Conservation (phyloP, 2,113 vertebrate genomes). For the Todiramphus chloris region DNA sequence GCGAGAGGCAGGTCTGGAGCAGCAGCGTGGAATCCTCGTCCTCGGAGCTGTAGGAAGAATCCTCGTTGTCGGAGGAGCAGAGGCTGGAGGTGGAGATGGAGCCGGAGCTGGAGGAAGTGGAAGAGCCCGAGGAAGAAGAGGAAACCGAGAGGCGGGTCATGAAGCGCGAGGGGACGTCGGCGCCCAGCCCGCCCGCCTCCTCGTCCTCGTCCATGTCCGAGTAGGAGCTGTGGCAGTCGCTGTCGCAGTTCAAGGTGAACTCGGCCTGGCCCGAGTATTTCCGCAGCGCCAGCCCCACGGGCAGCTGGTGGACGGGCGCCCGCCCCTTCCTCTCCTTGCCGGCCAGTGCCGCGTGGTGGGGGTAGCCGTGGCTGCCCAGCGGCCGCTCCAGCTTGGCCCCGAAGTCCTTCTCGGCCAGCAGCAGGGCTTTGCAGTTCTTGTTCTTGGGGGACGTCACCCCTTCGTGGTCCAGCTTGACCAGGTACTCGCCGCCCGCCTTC, state of each 20-base stretch:
- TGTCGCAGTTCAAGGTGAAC: constrained; percentile 86
- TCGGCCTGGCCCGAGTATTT: constrained; percentile 82
- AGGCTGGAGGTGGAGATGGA: constrained; percentile 93
- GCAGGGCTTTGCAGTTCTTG: constrained; percentile 91
- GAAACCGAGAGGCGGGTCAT: constrained; percentile 90
- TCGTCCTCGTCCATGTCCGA: constrained; percentile 91
- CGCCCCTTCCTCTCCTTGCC: constrained; percentile 89
- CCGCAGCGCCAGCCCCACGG: constrained; percentile 84
- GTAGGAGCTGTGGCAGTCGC: constrained; percentile 92
- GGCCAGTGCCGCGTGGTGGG: constrained; percentile 83
- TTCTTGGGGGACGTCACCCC: constrained; percentile 97
- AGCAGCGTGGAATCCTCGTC: constrained; percentile 90
- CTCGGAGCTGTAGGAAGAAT: constrained; percentile 94
- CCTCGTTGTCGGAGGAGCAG: constrained; percentile 96
- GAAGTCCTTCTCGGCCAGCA: constrained; percentile 81
- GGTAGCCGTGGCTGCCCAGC: constrained; percentile 78
- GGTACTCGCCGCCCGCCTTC: constrained; percentile 81
- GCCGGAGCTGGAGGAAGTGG: constrained; percentile 91
- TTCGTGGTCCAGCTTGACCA: constrained; percentile 96
- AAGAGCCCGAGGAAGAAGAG: constrained; percentile 94
- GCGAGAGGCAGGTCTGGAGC: constrained; percentile 91
- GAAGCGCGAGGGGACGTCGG: constrained; percentile 82
- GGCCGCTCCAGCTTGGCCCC: constrained; percentile 77
- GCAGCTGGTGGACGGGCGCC: constrained; percentile 78
- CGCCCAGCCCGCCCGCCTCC: constrained; percentile 79